Percentiles rank a stretch among this genome's conserved stretches.
phyloP scores from a whole-genome alignment of 2,888 invertebrate genomes.

The Pecten maximus region DNA sequence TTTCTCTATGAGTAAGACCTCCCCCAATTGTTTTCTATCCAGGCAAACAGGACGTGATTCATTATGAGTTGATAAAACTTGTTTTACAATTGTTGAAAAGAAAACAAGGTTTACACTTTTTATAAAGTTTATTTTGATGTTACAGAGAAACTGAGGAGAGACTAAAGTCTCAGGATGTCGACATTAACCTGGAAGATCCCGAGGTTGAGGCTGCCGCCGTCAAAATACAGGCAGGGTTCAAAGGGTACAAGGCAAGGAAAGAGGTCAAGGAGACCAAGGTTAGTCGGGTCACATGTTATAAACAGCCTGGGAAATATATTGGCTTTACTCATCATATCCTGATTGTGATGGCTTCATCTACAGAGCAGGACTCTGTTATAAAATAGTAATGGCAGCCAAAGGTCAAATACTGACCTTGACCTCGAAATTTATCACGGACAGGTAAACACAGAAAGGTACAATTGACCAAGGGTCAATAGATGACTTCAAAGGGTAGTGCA shows the following conservation, averaged over 20 bases:
- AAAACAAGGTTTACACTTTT: no score
- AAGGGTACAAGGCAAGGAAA: constrained; percentile 74
- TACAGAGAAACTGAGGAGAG: background rate
- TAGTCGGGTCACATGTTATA: constrained; percentile 37
- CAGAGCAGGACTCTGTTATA: background rate
- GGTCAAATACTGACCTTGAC: background rate
- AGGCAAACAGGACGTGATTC: no score
- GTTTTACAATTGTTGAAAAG: no score
- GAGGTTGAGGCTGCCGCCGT: constrained; percentile 72
- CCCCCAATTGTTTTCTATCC: no score
- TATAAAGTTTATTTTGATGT: background rate
- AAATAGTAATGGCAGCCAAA: background rate
- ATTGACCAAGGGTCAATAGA: background rate
- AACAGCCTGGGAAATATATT: background rate
- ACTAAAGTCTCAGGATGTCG: constrained; percentile 55
- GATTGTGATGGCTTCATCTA: background rate
- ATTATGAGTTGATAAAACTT: no score
- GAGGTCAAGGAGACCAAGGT: constrained; percentile 68
- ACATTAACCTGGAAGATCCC: constrained; percentile 69
- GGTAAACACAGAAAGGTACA: background rate
- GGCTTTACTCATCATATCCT: background rate
- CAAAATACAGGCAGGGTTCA: constrained; percentile 78
- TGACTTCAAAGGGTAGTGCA: background rate
- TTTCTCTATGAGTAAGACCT: no score
- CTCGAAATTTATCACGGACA: background rate